These are phyloP conservation scores for Microcebus tavaratra DNA, from an alignment of 2,113 vertebrate genomes.

Conservation along the genomic window DNA sequence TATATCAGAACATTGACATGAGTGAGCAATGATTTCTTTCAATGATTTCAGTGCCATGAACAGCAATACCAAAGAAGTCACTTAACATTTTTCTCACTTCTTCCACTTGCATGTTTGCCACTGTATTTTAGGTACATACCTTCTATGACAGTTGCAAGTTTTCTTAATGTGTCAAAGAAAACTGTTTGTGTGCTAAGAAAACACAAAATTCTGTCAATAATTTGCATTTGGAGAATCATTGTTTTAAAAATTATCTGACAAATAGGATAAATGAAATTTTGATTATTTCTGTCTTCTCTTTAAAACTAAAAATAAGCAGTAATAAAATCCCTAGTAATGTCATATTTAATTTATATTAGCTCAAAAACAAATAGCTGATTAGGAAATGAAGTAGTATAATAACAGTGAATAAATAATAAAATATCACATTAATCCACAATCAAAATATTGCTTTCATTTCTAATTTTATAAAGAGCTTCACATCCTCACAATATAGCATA, in stretches of 20 bases:
- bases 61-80: conserved; percentile 44
- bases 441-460: not conserved
- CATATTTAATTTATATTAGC: conserved; percentile 3
- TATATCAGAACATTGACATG: not conserved
- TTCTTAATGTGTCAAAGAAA: conserved; percentile 25
- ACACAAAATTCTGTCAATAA: not conserved
- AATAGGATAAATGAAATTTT: not conserved
- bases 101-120: conserved; percentile 27
- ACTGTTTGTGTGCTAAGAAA: conserved; percentile 41
- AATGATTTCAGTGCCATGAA: not conserved
- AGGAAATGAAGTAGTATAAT: not conserved
- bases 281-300: not conserved
- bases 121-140: not conserved
- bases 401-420: not conserved
- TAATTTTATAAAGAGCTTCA: not conserved
- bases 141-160: conserved; percentile 1
- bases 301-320: not conserved
- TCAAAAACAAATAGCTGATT: conserved; percentile 4
- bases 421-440: not conserved
- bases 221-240: not conserved
- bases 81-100: conserved; percentile 12
- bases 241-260: conserved; percentile 33
- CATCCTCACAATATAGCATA: not conserved
- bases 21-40: conserved; percentile 48
- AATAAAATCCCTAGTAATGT: not conserved